phyloP scores from a whole-genome alignment of 1,140 invertebrate genomes.

The Drosophila sp. region DNA sequence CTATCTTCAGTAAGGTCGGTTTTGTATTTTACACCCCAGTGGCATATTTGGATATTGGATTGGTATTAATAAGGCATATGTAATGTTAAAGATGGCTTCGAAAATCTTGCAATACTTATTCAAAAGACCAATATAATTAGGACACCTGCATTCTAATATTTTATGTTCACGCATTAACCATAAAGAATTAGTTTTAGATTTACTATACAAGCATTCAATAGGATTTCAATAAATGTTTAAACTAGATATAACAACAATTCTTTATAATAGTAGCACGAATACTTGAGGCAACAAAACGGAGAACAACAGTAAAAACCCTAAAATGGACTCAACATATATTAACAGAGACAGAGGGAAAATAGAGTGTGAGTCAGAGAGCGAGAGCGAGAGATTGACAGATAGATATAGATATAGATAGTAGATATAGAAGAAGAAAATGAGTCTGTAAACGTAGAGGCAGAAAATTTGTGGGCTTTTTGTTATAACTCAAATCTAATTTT shows the following conservation, averaged over 20 bases:
- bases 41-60: too few relatives aligned
- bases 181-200: not conserved
- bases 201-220: slow-evolving; percentile 14
- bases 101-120: too few relatives aligned
- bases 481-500: slow-evolving; percentile 19
- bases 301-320: slow-evolving; percentile 11
- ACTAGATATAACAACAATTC: slow-evolving; percentile 13
- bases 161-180: too few relatives aligned
- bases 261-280: not conserved
- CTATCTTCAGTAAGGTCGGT: too few relatives aligned
- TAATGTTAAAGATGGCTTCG: too few relatives aligned
- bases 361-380: slow-evolving; percentile 11
- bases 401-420: slow-evolving; percentile 7
- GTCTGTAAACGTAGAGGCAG: slow-evolving; percentile 2
- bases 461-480: slow-evolving; percentile 17
- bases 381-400: slow-evolving; percentile 3
- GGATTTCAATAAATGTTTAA: not conserved
- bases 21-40: too few relatives aligned
- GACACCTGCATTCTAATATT: too few relatives aligned
- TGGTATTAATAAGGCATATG: too few relatives aligned
- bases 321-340: slow-evolving; percentile 22
- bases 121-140: too few relatives aligned
- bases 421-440: slow-evolving; percentile 12
- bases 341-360: slow-evolving; percentile 15
- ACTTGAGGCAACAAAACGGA: slow-evolving; percentile 4